Evolutionary conservation across 1,140 invertebrate species (phyloP).

Genomic region (Paraescarpia echinospica): DNA sequence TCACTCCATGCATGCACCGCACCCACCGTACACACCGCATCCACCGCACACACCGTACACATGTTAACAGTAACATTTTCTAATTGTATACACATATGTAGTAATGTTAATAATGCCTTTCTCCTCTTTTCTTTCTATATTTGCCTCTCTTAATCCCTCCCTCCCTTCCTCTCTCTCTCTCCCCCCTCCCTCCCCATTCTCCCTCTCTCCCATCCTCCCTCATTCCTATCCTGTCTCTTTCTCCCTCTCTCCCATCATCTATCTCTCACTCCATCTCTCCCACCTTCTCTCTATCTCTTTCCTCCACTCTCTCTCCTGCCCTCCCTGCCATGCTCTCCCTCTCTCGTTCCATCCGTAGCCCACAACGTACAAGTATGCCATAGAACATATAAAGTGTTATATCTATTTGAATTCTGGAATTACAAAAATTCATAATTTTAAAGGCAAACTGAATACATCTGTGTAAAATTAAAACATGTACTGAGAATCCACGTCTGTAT

Average conservation of each 20-base stretch:
- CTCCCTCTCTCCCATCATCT: neutral
- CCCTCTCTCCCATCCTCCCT: neutral
- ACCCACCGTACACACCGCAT: too few species aligned
- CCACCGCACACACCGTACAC: too few species aligned
- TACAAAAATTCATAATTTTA: neutral
- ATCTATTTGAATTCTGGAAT: neutral
- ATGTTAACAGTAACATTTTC: too few species aligned
- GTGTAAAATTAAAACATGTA: too few species aligned
- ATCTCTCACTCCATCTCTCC: neutral
- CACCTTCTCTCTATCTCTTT: neutral
- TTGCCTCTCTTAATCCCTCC: neutral
- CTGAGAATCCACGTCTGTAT: too few species aligned
- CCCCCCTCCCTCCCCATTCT: neutral
- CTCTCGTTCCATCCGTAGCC: neutral
- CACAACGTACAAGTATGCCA: neutral
- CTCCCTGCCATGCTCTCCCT: neutral
- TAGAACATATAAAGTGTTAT: neutral
- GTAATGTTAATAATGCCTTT: too few species aligned
- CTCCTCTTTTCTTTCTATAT: too few species aligned
- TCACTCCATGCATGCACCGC: too few species aligned
- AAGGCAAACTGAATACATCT: neutral
- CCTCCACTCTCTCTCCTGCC: neutral
- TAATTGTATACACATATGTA: too few species aligned
- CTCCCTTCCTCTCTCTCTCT: constrained; percentile 13
- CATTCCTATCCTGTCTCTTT: neutral